phyloP scores from a whole-genome alignment of 2,113 vertebrate species.

The Malurus melanocephalus region DNA sequence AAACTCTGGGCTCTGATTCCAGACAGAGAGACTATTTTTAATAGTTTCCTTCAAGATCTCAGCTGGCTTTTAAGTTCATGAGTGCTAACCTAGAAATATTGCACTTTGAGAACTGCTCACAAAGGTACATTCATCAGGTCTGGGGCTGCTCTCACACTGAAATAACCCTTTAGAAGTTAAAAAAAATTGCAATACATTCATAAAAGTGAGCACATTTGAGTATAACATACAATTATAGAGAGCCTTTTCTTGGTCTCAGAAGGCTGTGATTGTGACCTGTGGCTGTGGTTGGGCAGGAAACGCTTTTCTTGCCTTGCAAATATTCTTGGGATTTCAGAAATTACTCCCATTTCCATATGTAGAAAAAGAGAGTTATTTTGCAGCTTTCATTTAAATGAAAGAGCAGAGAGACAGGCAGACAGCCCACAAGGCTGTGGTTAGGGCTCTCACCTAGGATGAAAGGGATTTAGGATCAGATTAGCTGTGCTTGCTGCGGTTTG shows the following conservation, averaged over 20 bases:
- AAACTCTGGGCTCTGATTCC: background rate
- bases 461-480: slow-evolving; percentile 24
- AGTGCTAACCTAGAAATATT: background rate
- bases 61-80: background rate
- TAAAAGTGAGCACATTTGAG: background rate
- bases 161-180: slow-evolving; percentile 3
- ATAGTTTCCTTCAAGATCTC: background rate
- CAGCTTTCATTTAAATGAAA: slow-evolving; percentile 17
- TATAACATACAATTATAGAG: background rate
- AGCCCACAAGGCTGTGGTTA: slow-evolving; percentile 7
- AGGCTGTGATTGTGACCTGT: background rate
- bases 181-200: background rate
- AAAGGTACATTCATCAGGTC: slow-evolving; percentile 23
- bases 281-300: background rate
- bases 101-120: background rate
- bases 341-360: slow-evolving; percentile 20
- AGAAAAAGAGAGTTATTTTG: slow-evolving; percentile 36
- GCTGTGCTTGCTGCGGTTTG: slow-evolving; percentile 16
- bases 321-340: slow-evolving; percentile 45
- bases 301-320: background rate
- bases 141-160: slow-evolving; percentile 4
- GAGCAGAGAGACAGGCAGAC: background rate
- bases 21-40: slow-evolving; percentile 34
- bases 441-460: slow-evolving; percentile 24
- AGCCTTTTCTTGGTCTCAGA: background rate